Evolutionary conservation across 23 tunicate genomes (phyloP), one percentile per base, ranked within the genome.

Genomic region (Oikopleura albicans): DNA sequence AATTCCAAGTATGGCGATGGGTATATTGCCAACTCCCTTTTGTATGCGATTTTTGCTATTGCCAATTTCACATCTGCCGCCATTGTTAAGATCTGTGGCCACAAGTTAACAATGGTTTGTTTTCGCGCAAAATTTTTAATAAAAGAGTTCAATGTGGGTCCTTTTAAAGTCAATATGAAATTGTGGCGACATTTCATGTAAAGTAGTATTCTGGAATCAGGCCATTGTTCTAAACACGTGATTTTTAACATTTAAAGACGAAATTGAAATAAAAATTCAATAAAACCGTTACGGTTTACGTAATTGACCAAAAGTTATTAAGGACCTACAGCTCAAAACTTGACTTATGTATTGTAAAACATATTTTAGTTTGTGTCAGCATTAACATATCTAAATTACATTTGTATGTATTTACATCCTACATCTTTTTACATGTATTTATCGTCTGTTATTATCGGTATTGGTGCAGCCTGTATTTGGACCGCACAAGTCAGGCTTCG

Each of bases 401-500:
- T 71, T 22, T 71, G 27, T 16, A 71, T 29, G 79, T 71, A 16
- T 71, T 29, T 71, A 16, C 28, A 16, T 4, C 79, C 79, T 2
- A 29, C 31, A 22, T 37, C 79, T 22, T 16, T 4, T 2, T 71
- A 12, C 31, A 16, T 71, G 34, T 71, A 71, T 29, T 22, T 16
- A 22, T 16, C 35, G 2, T 71, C 79, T 34, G 79, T 29, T 12
- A 16, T 71, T 2, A 71, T 12, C 79, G 79, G 79, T 27, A 16
- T 71, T 31, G 79, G 79, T 22, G 79, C 79, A 2, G 79, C 79
- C 2, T 71, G 27, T 71, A 16, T 71, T 71, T 71, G 79, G 79
- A 71, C 79, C 4, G 79, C 79, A 12, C 79, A 71, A 49, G 59
- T n/a, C n/a, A n/a, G n/a, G n/a, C n/a, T n/a, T n/a, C n/a, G n/a